Evolutionary conservation across 2,113 vertebrate genomes (phyloP), one percentile per base, ranked within the genome.

Genomic region (Syngnathus scovelli): DNA sequence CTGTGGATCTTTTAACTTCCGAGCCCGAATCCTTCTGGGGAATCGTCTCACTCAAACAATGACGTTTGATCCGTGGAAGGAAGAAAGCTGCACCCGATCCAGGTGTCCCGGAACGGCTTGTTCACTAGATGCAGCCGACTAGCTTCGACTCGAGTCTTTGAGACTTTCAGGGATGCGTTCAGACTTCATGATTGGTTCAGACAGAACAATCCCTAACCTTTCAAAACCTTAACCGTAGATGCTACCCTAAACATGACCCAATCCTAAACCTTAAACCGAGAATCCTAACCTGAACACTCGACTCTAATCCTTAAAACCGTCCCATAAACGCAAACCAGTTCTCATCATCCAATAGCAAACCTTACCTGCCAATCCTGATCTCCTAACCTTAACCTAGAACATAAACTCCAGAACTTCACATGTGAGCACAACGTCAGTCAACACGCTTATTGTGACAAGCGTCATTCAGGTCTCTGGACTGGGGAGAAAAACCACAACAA

Each of bases 61-160:
- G 39, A 27, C 43, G 39, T 21, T 10, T 27, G 61, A 44, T 2
- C 61, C 61, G 2, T 21, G n/a, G 13, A 13, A 38, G 43, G 18
- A 65, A 46, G 61, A 76, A 70, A 71, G 72, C 74, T 69, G 80
- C 72, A 55, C 55, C 64, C 64, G 33, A 71, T 62, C 68, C 61
- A 70, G 67, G 83, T 48, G 52, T 79, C 78, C 69, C 66, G 36
- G 66, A 76, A 67, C 71, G 73, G 80, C 65, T 70, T 71, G 48
- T n/a, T 48, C 49, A 12, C 43, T 39, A 7, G 61, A 39, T 18
- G 15, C 1, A 2, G 21, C 11, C 3, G 37, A 64, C 16, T 36
- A 49, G 39, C 59, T 23, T 18, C 13, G 18, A 19, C 49, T 52
- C 49, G 8, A 49, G 12, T 58, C 21, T 61, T 9, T 37, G 49